These are phyloP conservation scores for Vulpes vulpes DNA, from an alignment of 2,113 vertebrate species.

Conservation along the genomic window DNA sequence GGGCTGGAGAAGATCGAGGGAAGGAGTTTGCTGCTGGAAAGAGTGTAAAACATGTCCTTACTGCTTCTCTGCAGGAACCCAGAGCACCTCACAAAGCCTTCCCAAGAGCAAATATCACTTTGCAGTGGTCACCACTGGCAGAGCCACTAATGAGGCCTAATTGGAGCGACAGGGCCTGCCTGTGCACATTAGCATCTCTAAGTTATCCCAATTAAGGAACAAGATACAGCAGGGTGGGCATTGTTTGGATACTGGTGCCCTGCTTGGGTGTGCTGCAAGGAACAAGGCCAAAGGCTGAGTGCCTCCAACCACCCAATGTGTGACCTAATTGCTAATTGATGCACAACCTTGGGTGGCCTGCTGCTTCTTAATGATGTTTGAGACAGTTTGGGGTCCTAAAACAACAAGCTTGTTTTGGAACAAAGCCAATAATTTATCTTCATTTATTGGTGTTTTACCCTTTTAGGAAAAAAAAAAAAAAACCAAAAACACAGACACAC, in stretches of 20 bases:
- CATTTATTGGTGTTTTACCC: conserved; percentile 69
- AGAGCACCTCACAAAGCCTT: conserved; percentile 50
- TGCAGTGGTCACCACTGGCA: conserved; percentile 67
- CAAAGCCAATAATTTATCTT: conserved; percentile 77
- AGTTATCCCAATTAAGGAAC: conserved; percentile 67
- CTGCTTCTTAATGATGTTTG: conserved; percentile 73
- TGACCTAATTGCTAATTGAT: conserved; percentile 79
- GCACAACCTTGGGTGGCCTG: conserved; percentile 70
- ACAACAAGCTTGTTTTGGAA: conserved; percentile 78
- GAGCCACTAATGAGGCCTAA: conserved; percentile 73
- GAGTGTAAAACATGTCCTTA: not conserved
- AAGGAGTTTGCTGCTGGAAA: not conserved
- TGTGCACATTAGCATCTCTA: conserved; percentile 69
- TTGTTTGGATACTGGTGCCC: conserved; percentile 47
- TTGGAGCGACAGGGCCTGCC: conserved; percentile 69
- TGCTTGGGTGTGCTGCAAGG: conserved; percentile 24
- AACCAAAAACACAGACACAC: not conserved
- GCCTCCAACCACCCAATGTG: conserved; percentile 33
- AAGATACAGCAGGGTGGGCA: conserved; percentile 63
- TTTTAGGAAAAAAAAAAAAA: conserved; percentile 22
- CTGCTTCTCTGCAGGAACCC: conserved; percentile 36
- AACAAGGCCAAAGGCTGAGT: conserved; percentile 72
- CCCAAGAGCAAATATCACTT: conserved; percentile 46
- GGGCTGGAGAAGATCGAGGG: not conserved
- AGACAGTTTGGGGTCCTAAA: conserved; percentile 70